Percentiles rank a stretch among this genome's conserved stretches.
Evolutionary conservation across 2,113 vertebrate genomes (phyloP).

Genomic region (Vombatus ursinus): DNA sequence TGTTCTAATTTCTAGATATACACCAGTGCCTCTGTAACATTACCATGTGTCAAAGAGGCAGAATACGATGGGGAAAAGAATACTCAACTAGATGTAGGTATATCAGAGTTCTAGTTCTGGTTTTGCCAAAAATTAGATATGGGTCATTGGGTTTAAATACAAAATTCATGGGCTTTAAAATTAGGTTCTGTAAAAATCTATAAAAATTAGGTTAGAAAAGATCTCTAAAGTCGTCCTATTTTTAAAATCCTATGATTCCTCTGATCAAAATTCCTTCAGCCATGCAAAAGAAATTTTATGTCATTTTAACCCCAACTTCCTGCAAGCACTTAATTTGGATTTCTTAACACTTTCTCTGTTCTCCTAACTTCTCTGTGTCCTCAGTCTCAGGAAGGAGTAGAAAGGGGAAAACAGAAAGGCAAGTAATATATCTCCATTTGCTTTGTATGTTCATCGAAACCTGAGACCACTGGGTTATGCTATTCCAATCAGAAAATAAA

Average conservation of each 20-base stretch:
- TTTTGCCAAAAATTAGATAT: not conserved
- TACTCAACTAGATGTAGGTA: not conserved
- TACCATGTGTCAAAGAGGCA: not conserved
- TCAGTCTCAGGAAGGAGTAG: not conserved
- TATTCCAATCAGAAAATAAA: not conserved
- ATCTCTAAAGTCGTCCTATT: not conserved
- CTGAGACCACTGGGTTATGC: not conserved
- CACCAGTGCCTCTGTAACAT: not conserved
- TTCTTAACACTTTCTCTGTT: not conserved
- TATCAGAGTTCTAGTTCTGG: not conserved
- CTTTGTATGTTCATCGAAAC: not conserved
- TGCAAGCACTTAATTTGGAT: not conserved
- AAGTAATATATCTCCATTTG: not conserved
- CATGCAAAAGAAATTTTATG: not conserved
- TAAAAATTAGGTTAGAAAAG: not conserved
- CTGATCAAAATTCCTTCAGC: not conserved
- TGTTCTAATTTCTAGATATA: not conserved
- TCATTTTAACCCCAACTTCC: not conserved
- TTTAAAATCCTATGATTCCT: not conserved
- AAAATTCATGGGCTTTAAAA: not conserved
- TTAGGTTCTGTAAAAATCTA: not conserved
- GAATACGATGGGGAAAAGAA: not conserved
- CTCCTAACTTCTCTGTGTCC: not conserved
- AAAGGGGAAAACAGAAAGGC: not conserved
- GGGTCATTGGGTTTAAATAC: not conserved